phyloP scores from a whole-genome alignment of 2,113 vertebrate genomes.

The Takifugu bimaculatus region DNA sequence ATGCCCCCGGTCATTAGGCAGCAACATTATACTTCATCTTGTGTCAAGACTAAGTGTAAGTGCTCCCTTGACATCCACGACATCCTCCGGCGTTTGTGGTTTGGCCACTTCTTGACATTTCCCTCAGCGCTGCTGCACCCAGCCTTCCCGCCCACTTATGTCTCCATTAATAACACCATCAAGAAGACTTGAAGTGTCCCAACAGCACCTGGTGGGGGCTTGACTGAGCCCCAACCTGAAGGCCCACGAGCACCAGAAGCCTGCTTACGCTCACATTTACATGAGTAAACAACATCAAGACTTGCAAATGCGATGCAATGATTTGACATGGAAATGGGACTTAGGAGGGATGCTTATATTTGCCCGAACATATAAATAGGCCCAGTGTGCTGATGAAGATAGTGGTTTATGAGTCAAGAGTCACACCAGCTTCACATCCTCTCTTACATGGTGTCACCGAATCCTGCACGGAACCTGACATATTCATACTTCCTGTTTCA shows the following conservation, averaged over 20 bases:
- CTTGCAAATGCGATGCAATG: no score
- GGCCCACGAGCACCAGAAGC: no score
- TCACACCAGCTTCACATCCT: no score
- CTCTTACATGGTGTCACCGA: constrained; percentile 11
- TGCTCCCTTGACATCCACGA: background rate
- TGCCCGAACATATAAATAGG: no score
- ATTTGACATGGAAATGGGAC: no score
- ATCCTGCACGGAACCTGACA: background rate
- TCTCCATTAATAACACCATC: background rate
- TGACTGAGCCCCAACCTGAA: no score
- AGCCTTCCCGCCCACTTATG: background rate
- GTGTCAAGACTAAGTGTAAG: constrained; percentile 1
- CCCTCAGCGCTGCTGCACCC: no score
- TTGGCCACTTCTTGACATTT: background rate
- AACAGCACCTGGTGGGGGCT: no score
- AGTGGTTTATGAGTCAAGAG: background rate
- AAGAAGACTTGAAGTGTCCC: background rate
- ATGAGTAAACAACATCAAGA: no score
- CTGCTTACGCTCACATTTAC: no score
- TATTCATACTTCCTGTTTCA: constrained; percentile 18
- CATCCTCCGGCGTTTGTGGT: background rate
- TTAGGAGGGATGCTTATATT: no score
- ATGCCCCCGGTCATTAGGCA: background rate
- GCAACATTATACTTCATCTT: constrained; percentile 16
- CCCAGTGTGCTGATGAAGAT: background rate